Evolutionary conservation across 1,140 invertebrate genomes (phyloP).

Genomic region (Zaprionus tsacasi): DNA sequence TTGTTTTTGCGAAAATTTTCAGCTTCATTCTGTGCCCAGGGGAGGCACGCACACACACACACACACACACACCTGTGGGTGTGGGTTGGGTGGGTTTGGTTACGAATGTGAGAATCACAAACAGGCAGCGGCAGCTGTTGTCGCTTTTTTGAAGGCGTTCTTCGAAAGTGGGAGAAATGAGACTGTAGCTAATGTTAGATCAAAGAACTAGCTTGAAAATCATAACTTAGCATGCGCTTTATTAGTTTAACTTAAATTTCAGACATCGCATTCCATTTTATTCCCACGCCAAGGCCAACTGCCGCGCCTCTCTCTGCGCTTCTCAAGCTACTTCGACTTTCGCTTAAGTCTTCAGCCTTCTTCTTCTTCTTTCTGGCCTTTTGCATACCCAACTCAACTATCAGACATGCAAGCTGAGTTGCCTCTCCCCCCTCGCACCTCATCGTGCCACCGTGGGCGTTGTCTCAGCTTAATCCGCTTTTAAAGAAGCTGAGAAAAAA

Average conservation of each 20-base stretch:
- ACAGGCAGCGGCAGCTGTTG: slow-evolving; percentile 67
- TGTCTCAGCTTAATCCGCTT: slow-evolving; percentile 78
- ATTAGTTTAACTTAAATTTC: background rate
- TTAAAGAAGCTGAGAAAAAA: slow-evolving; percentile 63
- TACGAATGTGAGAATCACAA: slow-evolving; percentile 72
- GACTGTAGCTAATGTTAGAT: background rate
- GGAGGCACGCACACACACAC: slow-evolving; percentile 39
- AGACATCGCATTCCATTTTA: background rate
- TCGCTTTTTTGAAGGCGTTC: background rate
- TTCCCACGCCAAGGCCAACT: background rate
- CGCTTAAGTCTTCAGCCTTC: slow-evolving; percentile 3
- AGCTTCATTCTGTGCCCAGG: slow-evolving; percentile 28
- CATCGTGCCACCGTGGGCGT: slow-evolving; percentile 72
- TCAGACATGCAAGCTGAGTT: slow-evolving; percentile 57
- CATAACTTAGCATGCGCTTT: background rate
- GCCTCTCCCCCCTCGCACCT: slow-evolving; percentile 7
- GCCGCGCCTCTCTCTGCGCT: background rate
- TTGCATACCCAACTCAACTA: slow-evolving; percentile 54
- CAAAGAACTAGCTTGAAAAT: background rate
- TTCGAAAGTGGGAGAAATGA: background rate
- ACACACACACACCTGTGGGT: slow-evolving; percentile 27
- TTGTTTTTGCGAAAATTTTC: slow-evolving; percentile 60
- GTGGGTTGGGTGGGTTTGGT: slow-evolving; percentile 20
- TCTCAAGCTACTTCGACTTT: slow-evolving; percentile 30
- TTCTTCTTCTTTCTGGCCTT: slow-evolving; percentile 15